Evolutionary conservation across 2,888 invertebrate species (phyloP), one percentile per base, ranked within the genome.

Genomic region (Yponomeuta malinellus): DNA sequence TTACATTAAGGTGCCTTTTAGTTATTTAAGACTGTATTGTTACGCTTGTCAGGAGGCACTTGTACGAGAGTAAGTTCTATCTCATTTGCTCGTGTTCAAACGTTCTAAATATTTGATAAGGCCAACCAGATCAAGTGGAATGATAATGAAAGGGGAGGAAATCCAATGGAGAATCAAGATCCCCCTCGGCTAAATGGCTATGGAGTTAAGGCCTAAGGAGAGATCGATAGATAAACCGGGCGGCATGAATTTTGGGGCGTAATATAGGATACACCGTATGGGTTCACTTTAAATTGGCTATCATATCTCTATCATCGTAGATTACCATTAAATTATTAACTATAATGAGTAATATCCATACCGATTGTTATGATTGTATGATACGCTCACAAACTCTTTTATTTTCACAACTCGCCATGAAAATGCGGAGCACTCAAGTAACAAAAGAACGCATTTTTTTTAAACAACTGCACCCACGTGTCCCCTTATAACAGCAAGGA

Each of bases 31-130:
- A 8, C n/a, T n/a, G 64, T 10, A 23, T 64, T 31, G 64, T 64
- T 64, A 64, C 12, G 10, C 4, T 64, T 64, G 64, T 63, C 63
- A 64, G 29, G 31, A 29, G 29, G 64, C 31, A 64, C 64, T 64
- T 43, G 67, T 37, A 67, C n/a, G 65, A 65, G 31, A 52, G 81
- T 79, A 63, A 37, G 63, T 68, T 77, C 79, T 75, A 79, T 81
- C 79, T 83, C 80, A 84, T 84, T 84, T 84, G 83, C 83, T 85
- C 82, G 82, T 88, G 83, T 89, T 89, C 86, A 88, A 87, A 87
- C 83, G 84, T 78, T 80, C 83, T 90, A 85, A 90, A 91, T 91
- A 90, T 90, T 91, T 89, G 86, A 91, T 90, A 86, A 84, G 82
- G 83, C 81, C 85, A 83, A 85, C 87, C 80, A 86, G 88, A 91